These are phyloP conservation scores for Protomyctophum bolini DNA, from an alignment of 2,113 vertebrate genomes.

Conservation along the genomic window DNA sequence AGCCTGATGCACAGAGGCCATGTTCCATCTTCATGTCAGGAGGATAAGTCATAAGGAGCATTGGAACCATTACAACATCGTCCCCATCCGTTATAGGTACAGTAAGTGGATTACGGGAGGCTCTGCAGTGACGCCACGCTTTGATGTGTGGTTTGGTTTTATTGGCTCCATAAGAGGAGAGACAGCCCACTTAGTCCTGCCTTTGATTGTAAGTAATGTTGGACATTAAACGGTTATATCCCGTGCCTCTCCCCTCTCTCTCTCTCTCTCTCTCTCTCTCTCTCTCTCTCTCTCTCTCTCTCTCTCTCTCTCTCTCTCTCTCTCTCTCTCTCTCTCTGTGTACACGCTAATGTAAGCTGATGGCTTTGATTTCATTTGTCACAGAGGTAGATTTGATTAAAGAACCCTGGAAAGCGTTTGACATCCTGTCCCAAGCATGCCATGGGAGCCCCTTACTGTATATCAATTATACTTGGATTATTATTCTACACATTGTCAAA, in stretches of 20 bases:
- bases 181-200: slow-evolving; percentile 71
- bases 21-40: slow-evolving; percentile 57
- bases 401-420: slow-evolving; percentile 48
- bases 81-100: slow-evolving; percentile 65
- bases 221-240: slow-evolving; percentile 59
- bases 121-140: slow-evolving; percentile 61
- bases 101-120: slow-evolving; percentile 73
- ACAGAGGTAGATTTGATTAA: slow-evolving; percentile 69
- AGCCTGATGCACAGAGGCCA: slow-evolving; percentile 60
- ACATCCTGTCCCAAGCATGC: slow-evolving; percentile 25
- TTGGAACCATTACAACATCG: slow-evolving; percentile 68
- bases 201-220: slow-evolving; percentile 71
- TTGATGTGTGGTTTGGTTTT: slow-evolving; percentile 75
- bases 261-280: too few relatives aligned
- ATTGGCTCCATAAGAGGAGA: slow-evolving; percentile 73
- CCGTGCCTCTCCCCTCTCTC: slow-evolving; percentile 14
- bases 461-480: neutral
- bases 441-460: neutral
- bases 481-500: neutral
- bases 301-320: too few relatives aligned
- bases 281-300: too few relatives aligned
- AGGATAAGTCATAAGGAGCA: slow-evolving; percentile 63
- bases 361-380: slow-evolving; percentile 67
- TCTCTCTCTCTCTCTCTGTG: slow-evolving; percentile 25
- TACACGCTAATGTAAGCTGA: slow-evolving; percentile 65